A percentile compares a stretch with the other conserved stretches of the same genome.
Conservation (phyloP, 2,888 invertebrate genomes). For the Limnephilus lunatus region DNA sequence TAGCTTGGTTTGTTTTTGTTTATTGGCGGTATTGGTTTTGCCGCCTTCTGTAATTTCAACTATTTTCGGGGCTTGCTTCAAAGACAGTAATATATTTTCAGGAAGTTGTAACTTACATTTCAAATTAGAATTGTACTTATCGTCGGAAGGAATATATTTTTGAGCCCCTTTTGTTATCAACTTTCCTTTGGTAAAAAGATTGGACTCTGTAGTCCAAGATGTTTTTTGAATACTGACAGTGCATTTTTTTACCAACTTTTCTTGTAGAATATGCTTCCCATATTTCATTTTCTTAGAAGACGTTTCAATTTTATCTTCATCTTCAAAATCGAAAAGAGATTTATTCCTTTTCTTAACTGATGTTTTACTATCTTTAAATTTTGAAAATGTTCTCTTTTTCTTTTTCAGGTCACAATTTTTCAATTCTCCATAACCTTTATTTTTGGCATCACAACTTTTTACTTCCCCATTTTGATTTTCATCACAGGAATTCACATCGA, state of each 20-base stretch:
- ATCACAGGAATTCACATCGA: not conserved
- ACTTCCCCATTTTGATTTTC: not conserved
- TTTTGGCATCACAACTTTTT: not conserved
- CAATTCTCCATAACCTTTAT: not conserved
- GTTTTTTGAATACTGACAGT: constrained; percentile 13
- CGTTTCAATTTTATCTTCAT: not conserved
- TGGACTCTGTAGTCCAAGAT: not conserved
- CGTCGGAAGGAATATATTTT: constrained; percentile 76
- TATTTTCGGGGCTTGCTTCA: constrained; percentile 39
- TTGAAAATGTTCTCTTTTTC: not conserved
- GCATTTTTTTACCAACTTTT: not conserved
- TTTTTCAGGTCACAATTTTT: not conserved
- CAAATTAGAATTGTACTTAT: constrained; percentile 72
- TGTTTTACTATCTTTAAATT: not conserved
- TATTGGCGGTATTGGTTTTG: constrained; percentile 65
- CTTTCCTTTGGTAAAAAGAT: constrained; percentile 40
- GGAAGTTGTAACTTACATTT: constrained; percentile 75
- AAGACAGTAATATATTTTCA: constrained; percentile 72
- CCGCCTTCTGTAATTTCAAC: constrained; percentile 38
- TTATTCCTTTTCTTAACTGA: not conserved
- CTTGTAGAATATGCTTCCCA: not conserved
- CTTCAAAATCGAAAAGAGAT: not conserved
- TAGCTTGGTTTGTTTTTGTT: constrained; percentile 51
- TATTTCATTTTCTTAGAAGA: constrained; percentile 2
- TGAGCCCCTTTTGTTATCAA: constrained; percentile 76